Percentiles rank a stretch among this genome's conserved stretches.
These are phyloP conservation scores for Megaceryle alcyon DNA, from an alignment of 2,797 vertebrate species.

Conservation along the genomic window DNA sequence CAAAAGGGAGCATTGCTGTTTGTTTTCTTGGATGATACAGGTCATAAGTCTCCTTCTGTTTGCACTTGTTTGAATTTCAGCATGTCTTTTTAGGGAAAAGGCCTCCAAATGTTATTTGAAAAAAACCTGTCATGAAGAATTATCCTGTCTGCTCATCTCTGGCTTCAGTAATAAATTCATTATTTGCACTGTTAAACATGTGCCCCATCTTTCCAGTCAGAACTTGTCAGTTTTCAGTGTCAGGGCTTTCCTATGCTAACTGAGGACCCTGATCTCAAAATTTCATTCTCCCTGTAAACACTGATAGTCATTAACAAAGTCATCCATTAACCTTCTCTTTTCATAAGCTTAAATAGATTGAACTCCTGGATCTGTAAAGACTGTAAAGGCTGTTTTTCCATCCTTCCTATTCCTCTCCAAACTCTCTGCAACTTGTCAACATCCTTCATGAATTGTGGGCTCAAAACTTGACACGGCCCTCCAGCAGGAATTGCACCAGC, in stretches of 20 bases:
- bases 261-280: not conserved
- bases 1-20: not conserved
- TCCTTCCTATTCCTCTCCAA: not conserved
- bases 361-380: not conserved
- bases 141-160: not conserved
- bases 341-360: not conserved
- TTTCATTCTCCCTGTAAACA: not conserved
- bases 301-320: not conserved
- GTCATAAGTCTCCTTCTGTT: not conserved
- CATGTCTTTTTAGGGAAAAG: not conserved
- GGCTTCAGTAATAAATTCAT: not conserved
- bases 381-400: not conserved
- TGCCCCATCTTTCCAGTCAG: not conserved
- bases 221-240: not conserved
- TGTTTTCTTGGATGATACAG: not conserved
- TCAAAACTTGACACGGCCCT: not conserved
- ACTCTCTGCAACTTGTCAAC: not conserved
- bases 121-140: not conserved
- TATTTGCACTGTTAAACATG: not conserved
- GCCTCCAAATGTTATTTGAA: not conserved
- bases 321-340: not conserved
- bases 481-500: not conserved
- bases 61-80: not conserved
- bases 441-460: not conserved
- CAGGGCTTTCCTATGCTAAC: not conserved